phyloP scores from a whole-genome alignment of 2,113 vertebrate species.

The Acanthochromis polyacanthus region DNA sequence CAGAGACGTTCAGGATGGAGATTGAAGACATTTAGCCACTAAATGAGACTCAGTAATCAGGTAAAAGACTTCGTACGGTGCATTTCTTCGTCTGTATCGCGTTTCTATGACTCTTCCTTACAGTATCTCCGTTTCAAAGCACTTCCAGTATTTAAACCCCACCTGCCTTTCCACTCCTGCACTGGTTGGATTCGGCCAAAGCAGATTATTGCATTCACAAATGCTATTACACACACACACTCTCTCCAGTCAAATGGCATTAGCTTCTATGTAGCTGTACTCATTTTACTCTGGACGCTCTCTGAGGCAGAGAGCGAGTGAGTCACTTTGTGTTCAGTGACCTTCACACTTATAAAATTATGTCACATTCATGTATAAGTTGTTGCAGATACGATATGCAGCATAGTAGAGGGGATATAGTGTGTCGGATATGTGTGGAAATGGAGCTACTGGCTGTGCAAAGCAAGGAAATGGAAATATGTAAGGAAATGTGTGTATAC shows the following conservation, averaged over 20 bases:
- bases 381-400: not conserved
- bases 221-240: slow-evolving; percentile 7
- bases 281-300: not conserved
- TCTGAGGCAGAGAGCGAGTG: not conserved
- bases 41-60: not conserved
- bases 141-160: not conserved
- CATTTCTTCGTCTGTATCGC: slow-evolving; percentile 5
- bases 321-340: no score
- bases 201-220: slow-evolving; percentile 20
- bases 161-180: not conserved
- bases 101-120: slow-evolving; percentile 18
- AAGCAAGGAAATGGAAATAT: no score
- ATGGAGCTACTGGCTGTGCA: no score
- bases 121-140: not conserved
- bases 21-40: not conserved
- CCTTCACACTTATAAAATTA: not conserved
- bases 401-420: no score
- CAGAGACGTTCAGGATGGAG: not conserved
- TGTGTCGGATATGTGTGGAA: no score
- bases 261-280: not conserved
- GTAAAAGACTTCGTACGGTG: not conserved
- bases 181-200: slow-evolving; percentile 10
- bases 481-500: no score
- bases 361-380: not conserved
- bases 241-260: not conserved